Conservation (phyloP, 2,888 invertebrate species). For the Glaucopsyche alexis region DNA sequence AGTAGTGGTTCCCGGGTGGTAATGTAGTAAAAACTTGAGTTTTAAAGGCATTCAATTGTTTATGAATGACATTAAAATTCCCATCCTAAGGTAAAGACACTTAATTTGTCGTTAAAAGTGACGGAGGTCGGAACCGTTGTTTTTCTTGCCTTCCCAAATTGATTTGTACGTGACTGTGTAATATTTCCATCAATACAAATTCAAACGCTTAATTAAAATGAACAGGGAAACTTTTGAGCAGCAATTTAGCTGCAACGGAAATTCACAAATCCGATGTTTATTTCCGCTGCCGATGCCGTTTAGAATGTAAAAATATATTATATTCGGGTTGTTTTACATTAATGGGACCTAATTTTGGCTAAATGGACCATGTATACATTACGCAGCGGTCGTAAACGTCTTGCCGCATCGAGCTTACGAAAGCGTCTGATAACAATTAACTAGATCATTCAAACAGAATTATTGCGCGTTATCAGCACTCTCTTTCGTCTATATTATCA, state of each 20-base stretch:
- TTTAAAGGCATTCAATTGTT: neutral
- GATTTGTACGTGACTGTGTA: slow-evolving; percentile 8
- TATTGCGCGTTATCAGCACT: slow-evolving; percentile 24
- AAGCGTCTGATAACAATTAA: slow-evolving; percentile 55
- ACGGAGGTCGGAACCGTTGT: neutral
- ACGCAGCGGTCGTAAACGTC: slow-evolving; percentile 36
- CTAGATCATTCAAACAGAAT: slow-evolving; percentile 47
- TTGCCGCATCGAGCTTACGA: slow-evolving; percentile 48
- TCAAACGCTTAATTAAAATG: neutral
- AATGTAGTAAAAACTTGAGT: neutral
- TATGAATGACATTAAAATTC: neutral
- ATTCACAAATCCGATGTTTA: neutral
- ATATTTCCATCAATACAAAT: neutral
- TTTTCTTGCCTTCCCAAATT: slow-evolving; percentile 2
- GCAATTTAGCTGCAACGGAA: neutral
- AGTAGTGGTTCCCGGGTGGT: neutral
- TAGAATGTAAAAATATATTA: neutral
- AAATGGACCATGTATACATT: slow-evolving; percentile 33
- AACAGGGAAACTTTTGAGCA: neutral
- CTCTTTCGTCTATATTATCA: slow-evolving; percentile 34
- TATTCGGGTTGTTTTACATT: neutral
- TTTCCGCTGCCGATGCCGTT: neutral
- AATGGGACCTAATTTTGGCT: slow-evolving; percentile 10
- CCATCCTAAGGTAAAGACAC: neutral
- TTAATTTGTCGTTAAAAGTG: slow-evolving; percentile 5